Evolutionary conservation across 2,888 invertebrate species (phyloP), one percentile per base, ranked within the genome.

Genomic region (Lasioglossum lativentre): DNA sequence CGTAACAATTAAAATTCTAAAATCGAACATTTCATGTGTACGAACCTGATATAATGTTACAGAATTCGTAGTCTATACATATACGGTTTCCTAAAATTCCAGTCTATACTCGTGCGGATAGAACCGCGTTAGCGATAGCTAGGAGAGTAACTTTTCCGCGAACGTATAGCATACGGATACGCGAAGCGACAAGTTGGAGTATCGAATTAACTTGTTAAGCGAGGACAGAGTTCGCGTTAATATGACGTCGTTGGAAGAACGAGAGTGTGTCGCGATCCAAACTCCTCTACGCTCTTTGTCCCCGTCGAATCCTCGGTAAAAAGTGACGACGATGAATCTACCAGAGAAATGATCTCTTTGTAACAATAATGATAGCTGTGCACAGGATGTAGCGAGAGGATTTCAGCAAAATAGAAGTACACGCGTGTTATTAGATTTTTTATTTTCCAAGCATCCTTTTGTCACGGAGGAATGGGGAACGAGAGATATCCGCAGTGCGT

Each of bases 401-500:
- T 59, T 27, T 71, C 38, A 23, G 47, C 27, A 38, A 45, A 52
- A 73, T 34, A 34, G 52, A 34, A 73, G 40, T 16, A 23, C 27
- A 27, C 16, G 47, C 45, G 74, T 23, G 56, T 85, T 71, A 82
- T 77, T 47, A 76, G 71, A 85, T 85, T 77, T n/a, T 75, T 78
- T 40, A 42, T 74, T 66, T 76, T n/a, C 56, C 59, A 59, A 75
- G 71, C 71, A 45, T 56, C 4, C 56, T 66, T 75, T 66, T 75
- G 86, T 78, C 75, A 77, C 71, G 34, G 59, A 5, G 68, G 47
- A 74, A 52, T 27, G 72, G 42, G 73, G 47, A 73, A 72, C 70
- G 77, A 79, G 77, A 79, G 81, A 81, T 84, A 87, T 86, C 89
- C 82, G 87, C 81, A 88, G 85, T 88, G 87, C 87, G 87, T 87